Conservation (phyloP, 2,113 vertebrate species). For the Nerophis ophidion region DNA sequence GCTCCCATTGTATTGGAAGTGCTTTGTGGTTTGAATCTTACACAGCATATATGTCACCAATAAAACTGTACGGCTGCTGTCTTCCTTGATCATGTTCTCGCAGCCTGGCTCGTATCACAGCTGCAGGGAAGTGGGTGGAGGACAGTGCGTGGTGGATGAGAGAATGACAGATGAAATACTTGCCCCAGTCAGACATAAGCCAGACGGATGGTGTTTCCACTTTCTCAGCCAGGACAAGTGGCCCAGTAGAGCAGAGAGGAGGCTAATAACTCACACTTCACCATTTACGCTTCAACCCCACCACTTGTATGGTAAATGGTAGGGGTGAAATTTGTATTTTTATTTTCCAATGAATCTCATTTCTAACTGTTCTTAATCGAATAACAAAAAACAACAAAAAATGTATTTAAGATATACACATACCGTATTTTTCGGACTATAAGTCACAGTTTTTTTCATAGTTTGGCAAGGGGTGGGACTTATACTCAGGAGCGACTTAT, state of each 20-base stretch:
- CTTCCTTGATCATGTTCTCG: conserved; percentile 4
- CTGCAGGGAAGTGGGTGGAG: conserved; percentile 55
- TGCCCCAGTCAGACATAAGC: conserved; percentile 52
- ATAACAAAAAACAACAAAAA: too few species aligned
- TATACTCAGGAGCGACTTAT: too few species aligned
- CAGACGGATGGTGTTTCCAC: conserved; percentile 60
- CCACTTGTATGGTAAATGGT: too few species aligned
- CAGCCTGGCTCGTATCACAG: conserved; percentile 52
- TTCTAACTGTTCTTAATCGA: too few species aligned
- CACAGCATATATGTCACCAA: neutral
- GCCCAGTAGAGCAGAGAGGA: conserved; percentile 20
- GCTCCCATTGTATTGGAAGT: too few species aligned
- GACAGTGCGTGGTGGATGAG: conserved; percentile 36
- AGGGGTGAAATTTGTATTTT: too few species aligned
- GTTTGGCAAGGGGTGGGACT: too few species aligned
- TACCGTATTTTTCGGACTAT: too few species aligned
- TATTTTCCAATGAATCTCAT: too few species aligned
- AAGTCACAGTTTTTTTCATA: too few species aligned
- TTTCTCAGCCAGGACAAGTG: conserved; percentile 44
- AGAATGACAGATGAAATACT: conserved; percentile 61
- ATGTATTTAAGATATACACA: too few species aligned
- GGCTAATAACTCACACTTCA: conserved; percentile 6
- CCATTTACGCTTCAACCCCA: conserved; percentile 1
- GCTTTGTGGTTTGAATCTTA: neutral
- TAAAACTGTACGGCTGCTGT: conserved; percentile 10